Evolutionary conservation across 2,797 vertebrate species (phyloP).

Genomic region (Enteromius mattozi): DNA sequence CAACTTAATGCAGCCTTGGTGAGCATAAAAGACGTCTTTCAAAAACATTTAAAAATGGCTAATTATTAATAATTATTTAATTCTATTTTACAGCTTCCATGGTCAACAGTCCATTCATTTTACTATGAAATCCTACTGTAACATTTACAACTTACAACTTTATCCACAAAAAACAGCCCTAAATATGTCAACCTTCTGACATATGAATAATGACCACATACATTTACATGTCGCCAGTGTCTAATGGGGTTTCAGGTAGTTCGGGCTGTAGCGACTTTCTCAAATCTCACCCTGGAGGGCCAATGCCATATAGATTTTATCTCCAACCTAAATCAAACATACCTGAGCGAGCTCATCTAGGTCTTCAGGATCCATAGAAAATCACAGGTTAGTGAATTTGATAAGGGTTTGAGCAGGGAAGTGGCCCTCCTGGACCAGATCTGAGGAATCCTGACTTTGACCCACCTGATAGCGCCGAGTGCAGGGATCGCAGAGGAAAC

Average conservation of each 20-base stretch:
- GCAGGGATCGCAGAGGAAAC: conserved; percentile 4
- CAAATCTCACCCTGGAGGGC: not conserved
- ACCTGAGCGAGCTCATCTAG: not conserved
- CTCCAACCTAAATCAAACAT: not conserved
- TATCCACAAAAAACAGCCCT: not conserved
- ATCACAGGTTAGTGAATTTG: not conserved
- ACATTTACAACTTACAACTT: not conserved
- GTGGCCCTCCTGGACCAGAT: not conserved
- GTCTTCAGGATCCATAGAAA: not conserved
- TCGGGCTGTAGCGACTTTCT: not conserved
- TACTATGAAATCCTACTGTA: not conserved
- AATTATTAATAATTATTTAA: not conserved
- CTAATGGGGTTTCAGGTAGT: not conserved
- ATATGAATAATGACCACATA: not conserved
- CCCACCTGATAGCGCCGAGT: conserved; percentile 63
- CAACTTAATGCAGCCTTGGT: not conserved
- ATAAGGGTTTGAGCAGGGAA: not conserved
- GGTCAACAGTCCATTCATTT: not conserved
- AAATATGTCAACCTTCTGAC: not conserved
- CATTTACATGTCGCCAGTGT: not conserved
- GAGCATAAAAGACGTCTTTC: not conserved
- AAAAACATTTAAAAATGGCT: not conserved
- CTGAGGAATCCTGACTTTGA: not conserved
- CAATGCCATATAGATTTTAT: not conserved
- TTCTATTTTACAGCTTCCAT: not conserved